Base-by-base conservation (phyloP, 1,140 invertebrate species). In the Yoshiicerus persimilis region DNA sequence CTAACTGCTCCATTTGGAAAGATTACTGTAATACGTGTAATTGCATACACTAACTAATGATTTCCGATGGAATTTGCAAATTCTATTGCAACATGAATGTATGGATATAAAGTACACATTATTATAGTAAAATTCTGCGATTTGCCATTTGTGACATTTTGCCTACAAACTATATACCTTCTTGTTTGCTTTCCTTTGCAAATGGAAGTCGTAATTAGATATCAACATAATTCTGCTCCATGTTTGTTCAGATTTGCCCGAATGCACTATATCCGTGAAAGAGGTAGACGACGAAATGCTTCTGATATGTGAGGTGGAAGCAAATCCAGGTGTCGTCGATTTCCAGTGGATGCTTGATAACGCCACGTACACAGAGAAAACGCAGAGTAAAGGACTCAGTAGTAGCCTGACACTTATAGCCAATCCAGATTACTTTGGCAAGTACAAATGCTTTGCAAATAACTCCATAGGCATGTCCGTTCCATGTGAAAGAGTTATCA, bases 321-420 rank as follows among this genome's bases (percentile, higher is more conserved):
- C 96, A 32, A 97, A 97, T 93, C 97, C 97, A 0, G 92, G 94
- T 86, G 95, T 96, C 91, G 96, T 96, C n/a, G 94, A 95, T 83
- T 98, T 97, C 93, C 94, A 93, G 36, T 98, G 97, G 97, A 95
- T 95, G 90, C 94, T 97, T 85, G 96, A 96, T 92, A 97, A 97
- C 91, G 95, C 96, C 91, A 96, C 96, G 34, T 92, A 96, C 30
- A 94, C 95, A 87, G 93, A 93, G 91, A 93, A 92, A 88, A 93
- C 95, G 30, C 92, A 92, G 87, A 93, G 94, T 88, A 91, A 92
- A 64, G 94, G 94, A 10, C 92, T 94, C 4, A 94, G 94, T 89
- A 96, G 95, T 92, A 95, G 94, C 91, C 93, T 96, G 10, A 93
- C 93, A 3, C 92, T 96, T n/a, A 94, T 95, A 90, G 93, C 94